Conservation (phyloP, 2,113 vertebrate species). For the Atherinomorus stipes region DNA sequence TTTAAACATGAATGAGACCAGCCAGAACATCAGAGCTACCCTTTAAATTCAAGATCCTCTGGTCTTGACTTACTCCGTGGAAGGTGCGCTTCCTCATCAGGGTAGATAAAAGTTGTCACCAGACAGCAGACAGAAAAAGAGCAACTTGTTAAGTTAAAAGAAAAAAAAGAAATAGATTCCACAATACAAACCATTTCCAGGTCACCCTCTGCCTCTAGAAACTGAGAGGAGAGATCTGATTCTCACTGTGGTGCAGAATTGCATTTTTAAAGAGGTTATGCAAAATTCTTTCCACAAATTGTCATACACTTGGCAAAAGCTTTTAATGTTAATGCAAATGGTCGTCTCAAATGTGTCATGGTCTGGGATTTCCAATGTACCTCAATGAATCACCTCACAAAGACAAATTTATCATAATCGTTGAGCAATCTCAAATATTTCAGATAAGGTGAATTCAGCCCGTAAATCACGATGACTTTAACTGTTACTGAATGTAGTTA, state of each 20-base stretch:
- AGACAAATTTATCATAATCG: conserved; percentile 4
- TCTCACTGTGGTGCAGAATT: neutral
- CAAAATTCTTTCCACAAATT: conserved; percentile 40
- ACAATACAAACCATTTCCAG: too few relatives aligned
- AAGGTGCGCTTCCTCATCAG: too few relatives aligned
- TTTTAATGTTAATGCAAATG: conserved; percentile 12
- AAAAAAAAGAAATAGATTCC: too few relatives aligned
- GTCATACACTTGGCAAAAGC: conserved; percentile 35
- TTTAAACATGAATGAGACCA: too few relatives aligned
- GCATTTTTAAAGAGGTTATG: conserved; percentile 2
- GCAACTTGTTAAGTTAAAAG: too few relatives aligned
- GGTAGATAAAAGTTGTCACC: too few relatives aligned
- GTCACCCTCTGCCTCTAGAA: too few relatives aligned
- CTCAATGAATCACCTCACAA: conserved; percentile 29
- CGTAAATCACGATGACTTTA: neutral
- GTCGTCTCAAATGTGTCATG: conserved; percentile 17
- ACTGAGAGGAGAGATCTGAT: too few relatives aligned
- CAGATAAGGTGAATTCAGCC: conserved; percentile 18
- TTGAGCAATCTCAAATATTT: conserved; percentile 12
- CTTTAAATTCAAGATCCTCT: too few relatives aligned
- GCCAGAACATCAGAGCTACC: too few relatives aligned
- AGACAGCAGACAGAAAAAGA: too few relatives aligned
- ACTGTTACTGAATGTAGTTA: neutral
- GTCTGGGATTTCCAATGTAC: conserved; percentile 12
- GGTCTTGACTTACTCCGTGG: too few relatives aligned